Percentiles rank a stretch among this genome's conserved stretches.
Evolutionary conservation across 2,888 invertebrate species (phyloP).

Genomic region (Sabellastarte sp.): DNA sequence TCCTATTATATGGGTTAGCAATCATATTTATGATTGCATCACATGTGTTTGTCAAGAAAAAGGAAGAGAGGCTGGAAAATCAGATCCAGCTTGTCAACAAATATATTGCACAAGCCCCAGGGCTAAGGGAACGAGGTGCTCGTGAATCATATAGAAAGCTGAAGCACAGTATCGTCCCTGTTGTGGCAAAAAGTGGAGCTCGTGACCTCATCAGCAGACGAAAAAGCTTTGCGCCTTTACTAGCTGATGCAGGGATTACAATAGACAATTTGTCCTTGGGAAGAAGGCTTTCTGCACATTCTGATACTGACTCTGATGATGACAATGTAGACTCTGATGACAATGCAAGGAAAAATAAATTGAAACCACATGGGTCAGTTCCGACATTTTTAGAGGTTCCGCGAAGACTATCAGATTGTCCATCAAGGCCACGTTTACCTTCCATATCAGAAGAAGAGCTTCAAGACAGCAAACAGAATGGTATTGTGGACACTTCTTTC

Average conservation of each 20-base stretch:
- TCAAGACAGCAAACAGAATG: too few relatives aligned
- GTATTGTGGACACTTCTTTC: too few relatives aligned
- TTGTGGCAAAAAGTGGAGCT: constrained; percentile 5
- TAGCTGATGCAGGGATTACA: neutral
- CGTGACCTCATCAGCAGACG: neutral
- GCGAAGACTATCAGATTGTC: too few relatives aligned
- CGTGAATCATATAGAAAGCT: constrained; percentile 9
- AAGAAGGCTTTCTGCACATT: too few relatives aligned
- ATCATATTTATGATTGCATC: constrained; percentile 21
- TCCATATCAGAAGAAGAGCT: too few relatives aligned
- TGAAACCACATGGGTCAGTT: too few relatives aligned
- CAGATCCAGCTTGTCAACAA: neutral
- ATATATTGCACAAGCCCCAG: neutral
- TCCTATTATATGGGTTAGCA: constrained; percentile 17
- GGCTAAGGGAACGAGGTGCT: neutral
- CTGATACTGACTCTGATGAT: too few relatives aligned
- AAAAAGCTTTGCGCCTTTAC: neutral
- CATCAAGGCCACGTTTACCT: too few relatives aligned
- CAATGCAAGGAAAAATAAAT: too few relatives aligned
- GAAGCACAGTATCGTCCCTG: constrained; percentile 9
- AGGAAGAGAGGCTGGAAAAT: neutral
- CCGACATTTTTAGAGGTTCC: too few relatives aligned
- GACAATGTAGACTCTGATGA: too few relatives aligned
- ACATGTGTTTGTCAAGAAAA: constrained; percentile 11
- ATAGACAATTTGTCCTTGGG: too few relatives aligned